Percentiles rank a stretch among this genome's conserved stretches.
phyloP scores from a whole-genome alignment of 2,797 vertebrate species.

The Ataeniobius toweri region DNA sequence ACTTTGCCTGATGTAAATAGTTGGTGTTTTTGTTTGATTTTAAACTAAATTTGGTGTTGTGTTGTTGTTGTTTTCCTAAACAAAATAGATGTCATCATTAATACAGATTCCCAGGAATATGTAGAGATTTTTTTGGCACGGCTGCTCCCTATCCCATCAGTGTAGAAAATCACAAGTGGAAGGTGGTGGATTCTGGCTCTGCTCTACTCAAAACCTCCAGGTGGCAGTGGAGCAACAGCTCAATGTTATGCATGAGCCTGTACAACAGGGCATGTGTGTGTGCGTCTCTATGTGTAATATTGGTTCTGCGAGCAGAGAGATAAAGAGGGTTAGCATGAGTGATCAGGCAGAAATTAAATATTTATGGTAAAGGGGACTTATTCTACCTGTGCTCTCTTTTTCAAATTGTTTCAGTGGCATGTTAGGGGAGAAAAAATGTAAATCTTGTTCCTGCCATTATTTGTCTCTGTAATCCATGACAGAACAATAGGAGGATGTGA shows the following conservation, averaged over 20 bases:
- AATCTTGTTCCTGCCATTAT: conserved; percentile 65
- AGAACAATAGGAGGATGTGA: conserved; percentile 72
- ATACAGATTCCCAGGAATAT: conserved; percentile 9
- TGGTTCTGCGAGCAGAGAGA: conserved; percentile 30
- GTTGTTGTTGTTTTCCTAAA: not conserved
- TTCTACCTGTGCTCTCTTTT: conserved; percentile 59
- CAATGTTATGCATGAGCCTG: conserved; percentile 6
- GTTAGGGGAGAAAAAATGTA: conserved; percentile 40
- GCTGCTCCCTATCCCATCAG: conserved; percentile 2
- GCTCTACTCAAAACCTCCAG: conserved; percentile 44
- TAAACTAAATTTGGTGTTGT: not conserved
- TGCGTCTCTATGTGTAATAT: conserved; percentile 27
- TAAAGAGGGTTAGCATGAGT: conserved; percentile 28
- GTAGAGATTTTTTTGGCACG: conserved; percentile 7
- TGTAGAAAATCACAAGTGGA: conserved; percentile 23
- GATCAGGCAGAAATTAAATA: conserved; percentile 47
- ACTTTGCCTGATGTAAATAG: not conserved
- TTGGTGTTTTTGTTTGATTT: not conserved
- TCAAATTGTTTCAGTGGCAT: conserved; percentile 60
- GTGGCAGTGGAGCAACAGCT: conserved; percentile 71
- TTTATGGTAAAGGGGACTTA: conserved; percentile 54
- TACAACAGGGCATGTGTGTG: conserved; percentile 5
- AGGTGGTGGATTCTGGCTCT: not conserved
- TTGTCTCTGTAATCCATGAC: conserved; percentile 67
- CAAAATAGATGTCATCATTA: not conserved